Base-by-base conservation (phyloP, 1,140 invertebrate genomes). In the Drosophila rufa region DNA sequence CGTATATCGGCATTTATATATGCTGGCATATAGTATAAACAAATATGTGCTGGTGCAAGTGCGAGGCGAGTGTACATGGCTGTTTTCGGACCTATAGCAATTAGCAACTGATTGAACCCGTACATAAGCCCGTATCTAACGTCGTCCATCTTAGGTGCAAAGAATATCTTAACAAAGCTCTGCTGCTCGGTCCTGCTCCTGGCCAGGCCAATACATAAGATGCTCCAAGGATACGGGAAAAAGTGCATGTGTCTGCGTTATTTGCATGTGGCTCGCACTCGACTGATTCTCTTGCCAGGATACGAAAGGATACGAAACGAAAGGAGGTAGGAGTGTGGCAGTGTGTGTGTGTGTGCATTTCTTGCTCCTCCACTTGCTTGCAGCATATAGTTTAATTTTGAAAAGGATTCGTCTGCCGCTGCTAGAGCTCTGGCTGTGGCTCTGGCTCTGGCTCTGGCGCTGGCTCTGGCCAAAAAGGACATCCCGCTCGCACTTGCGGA, bases 111-210 rank as follows among this genome's bases (percentile, higher is more conserved):
- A 87, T 87, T 89, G 83, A 89, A 89, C 83, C 82, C 83, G 83
- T 82, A 89, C 74, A 81, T 81, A 80, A 75, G 77, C 67, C 68
- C 67, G 66, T 65, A 82, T 85, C 78, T 78, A 67, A 62, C 84
- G 64, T 83, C 68, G 76, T 83, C 67, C 85, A 80, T 89, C 84
- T 89, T 87, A 78, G 80, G 75, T 68, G 73, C 84, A 87, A 87
- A 80, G 84, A 87, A 89, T 87, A 89, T 87, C 84, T 87, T 87
- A 87, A 90, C 85, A 84, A 89, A 89, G 84, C 84, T 90, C 68
- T 55, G 68, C 53, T 25, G 53, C 53, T 56, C 33, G 33, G 33
- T 6, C 8, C 33, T 36, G 33, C 33, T 36, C 33, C 51, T 33
- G 27, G 33, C 33, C 33, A 4, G 36, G 53, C 85, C 50, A 90